A percentile compares a stretch with the other conserved stretches of the same genome.
These are phyloP conservation scores for Rhea pennata DNA, from an alignment of 2,113 vertebrate species.

Conservation along the genomic window DNA sequence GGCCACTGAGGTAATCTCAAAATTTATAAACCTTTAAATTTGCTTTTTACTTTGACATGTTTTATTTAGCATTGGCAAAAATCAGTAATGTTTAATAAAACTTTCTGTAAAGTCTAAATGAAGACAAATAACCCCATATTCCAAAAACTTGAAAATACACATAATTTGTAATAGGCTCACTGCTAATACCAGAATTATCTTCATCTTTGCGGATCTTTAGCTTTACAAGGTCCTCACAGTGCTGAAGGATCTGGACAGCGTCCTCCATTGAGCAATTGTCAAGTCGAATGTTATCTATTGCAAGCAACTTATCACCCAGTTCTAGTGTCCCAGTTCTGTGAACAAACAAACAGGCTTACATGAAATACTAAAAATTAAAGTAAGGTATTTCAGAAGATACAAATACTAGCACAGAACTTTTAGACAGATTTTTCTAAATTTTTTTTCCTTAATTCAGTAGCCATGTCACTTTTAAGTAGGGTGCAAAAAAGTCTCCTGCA, in stretches of 20 bases:
- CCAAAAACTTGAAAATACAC: not conserved
- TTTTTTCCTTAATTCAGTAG: not conserved
- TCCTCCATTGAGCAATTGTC: constrained; percentile 99
- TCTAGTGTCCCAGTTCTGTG: constrained; percentile 93
- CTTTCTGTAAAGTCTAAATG: not conserved
- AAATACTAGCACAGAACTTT: not conserved
- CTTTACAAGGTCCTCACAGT: constrained; percentile 96
- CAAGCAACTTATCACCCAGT: constrained; percentile 94
- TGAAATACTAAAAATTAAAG: not conserved
- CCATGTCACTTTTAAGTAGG: not conserved
- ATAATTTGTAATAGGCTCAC: constrained; percentile 2
- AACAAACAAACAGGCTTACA: constrained; percentile 8
- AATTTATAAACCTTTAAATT: not conserved
- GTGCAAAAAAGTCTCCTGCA: not conserved
- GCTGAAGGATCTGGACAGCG: constrained; percentile 95
- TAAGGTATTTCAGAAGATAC: not conserved
- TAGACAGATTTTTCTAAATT: not conserved
- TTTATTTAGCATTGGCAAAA: not conserved
- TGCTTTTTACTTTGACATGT: not conserved
- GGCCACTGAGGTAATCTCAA: not conserved
- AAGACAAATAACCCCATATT: not conserved
- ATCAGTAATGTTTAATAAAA: not conserved
- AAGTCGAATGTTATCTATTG: constrained; percentile 95
- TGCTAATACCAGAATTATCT: constrained; percentile 92
- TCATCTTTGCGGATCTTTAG: constrained; percentile 98